A percentile compares a stretch with the other conserved stretches of the same genome.
Conservation (phyloP, 2,797 vertebrate species). For the Melanotaenia pygmaea region DNA sequence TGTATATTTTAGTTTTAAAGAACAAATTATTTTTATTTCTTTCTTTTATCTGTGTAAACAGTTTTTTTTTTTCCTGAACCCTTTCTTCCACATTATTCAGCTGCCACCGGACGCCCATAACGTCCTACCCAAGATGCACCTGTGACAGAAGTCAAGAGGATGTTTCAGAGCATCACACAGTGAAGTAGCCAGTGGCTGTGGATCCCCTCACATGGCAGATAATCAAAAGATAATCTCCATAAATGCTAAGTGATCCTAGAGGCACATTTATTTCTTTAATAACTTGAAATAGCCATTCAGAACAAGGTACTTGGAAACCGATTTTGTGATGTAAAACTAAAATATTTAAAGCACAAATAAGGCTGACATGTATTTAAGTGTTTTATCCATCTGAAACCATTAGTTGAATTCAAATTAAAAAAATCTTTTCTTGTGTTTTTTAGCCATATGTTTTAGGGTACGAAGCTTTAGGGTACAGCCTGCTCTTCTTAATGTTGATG, state of each 20-base stretch:
- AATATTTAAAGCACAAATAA: neutral
- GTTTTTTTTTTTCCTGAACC: conserved; percentile 70
- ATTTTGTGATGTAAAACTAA: neutral
- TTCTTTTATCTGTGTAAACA: neutral
- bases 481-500: neutral
- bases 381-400: neutral
- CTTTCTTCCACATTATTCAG: conserved; percentile 75
- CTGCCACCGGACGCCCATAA: conserved; percentile 82
- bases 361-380: neutral
- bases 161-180: neutral
- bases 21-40: neutral
- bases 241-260: neutral
- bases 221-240: neutral
- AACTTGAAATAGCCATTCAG: neutral
- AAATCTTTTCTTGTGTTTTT: neutral
- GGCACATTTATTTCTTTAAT: neutral
- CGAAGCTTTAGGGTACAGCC: neutral
- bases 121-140: conserved; percentile 60
- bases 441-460: neutral
- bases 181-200: neutral
- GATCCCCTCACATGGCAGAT: neutral
- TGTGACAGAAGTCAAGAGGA: conserved; percentile 49
- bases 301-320: neutral
- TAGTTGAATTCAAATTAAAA: neutral
- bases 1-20: neutral